Evolutionary conservation across 2,888 invertebrate species (phyloP), one percentile per base, ranked within the genome.

Genomic region (Stegana nigrithorax): DNA sequence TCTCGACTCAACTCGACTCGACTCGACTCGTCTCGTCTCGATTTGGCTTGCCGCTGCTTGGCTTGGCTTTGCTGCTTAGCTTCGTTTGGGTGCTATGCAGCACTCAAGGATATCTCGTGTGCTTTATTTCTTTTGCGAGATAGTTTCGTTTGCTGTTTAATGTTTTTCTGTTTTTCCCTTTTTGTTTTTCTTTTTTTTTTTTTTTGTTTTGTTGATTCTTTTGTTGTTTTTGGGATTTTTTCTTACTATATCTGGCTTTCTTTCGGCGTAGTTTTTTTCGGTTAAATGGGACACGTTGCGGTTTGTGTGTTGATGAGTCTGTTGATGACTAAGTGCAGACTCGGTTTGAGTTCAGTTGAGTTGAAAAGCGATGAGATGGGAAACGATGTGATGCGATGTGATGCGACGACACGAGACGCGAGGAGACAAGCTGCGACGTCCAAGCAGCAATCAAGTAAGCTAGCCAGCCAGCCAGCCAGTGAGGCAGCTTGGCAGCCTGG

Each of bases 241-340:
- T 32, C 32, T 32, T 32, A 12, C 32, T 32, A n/a, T 32, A 12
- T 32, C n/a, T 32, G 32, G 8, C 2, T 12, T 32, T 32, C 4
- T 23, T 14, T 50, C 25, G 25, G n/a, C 47, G 19, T 1, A n/a
- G 67, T 59, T 58, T 59, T 65, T 63, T 64, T 67, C 69, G 67
- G 67, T 72, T 69, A 75, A 76, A 75, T 75, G 75, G 76, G 75
- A 75, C 75, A 75, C 76, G 77, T 76, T 75, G 75, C 70, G 75
- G 75, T 73, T 71, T 29, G 55, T 76, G 75, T 76, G 75, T 75
- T 76, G 73, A 75, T 75, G 44, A 68, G 69, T 67, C 61, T 59
- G 60, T 63, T 47, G 32, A 55, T 66, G 67, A 71, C 73, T 75
- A 76, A 76, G 76, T 36, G 32, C 17, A 36, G 50, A n/a, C n/a